These are phyloP conservation scores for Origma solitaria DNA, from an alignment of 2,113 vertebrate species.

Conservation along the genomic window DNA sequence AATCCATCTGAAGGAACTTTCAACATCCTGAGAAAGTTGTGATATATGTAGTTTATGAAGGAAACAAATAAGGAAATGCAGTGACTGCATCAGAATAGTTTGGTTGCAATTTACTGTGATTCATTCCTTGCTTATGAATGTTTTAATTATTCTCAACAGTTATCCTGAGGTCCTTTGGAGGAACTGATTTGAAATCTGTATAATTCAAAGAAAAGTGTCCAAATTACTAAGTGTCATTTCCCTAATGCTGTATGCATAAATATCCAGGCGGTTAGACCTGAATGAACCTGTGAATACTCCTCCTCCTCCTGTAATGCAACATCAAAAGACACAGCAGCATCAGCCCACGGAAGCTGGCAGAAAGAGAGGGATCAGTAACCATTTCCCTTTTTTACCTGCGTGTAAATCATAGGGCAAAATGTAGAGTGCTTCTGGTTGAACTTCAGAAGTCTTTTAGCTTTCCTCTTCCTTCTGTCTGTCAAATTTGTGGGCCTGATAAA, in stretches of 20 bases:
- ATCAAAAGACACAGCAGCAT: neutral
- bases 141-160: neutral
- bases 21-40: neutral
- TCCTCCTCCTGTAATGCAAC: neutral
- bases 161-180: neutral
- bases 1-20: neutral
- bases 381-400: neutral
- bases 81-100: neutral
- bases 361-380: neutral
- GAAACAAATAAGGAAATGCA: neutral
- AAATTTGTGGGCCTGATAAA: neutral
- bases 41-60: neutral
- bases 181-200: neutral
- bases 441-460: neutral
- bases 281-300: neutral
- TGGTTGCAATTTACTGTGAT: neutral
- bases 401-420: neutral
- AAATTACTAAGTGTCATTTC: neutral
- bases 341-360: neutral
- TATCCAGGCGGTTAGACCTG: neutral
- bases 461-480: neutral
- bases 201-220: neutral
- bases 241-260: neutral
- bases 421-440: neutral
- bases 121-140: neutral